Evolutionary conservation across 2,797 vertebrate species (phyloP), one percentile per base, ranked within the genome.

Genomic region (Takifugu rubripes): DNA sequence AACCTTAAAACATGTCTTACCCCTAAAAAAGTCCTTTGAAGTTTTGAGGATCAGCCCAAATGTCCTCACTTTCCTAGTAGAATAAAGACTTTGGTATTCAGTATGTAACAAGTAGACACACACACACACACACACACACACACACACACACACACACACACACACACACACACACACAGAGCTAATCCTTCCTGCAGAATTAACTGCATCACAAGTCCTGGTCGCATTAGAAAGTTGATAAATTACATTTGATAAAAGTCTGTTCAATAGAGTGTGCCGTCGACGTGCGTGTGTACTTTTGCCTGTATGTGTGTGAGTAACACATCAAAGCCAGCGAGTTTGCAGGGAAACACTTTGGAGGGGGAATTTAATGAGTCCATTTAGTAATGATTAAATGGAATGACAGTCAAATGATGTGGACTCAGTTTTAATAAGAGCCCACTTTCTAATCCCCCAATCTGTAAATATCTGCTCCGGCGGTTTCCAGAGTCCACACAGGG

Each of bases 161-260:
- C 6, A 8, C 4, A 46, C n/a, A 52, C 45, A 0, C 42, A 61
- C 5, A 51, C 12, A 66, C 48, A 56, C 40, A 46, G 26, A 53
- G 47, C 57, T 64, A 70, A 81, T 78, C 72, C 68, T 52, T 73
- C 59, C 66, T 25, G 52, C 56, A 71, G 62, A 81, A 78, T 79
- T 57, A 79, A 76, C 66, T 62, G 56, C 64, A 71, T 70, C 66
- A 77, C 64, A 69, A 74, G 50, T 72, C 56, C 31, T 62, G 59
- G 61, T 71, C 29, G 40, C 68, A 72, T 72, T 72, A 69, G 57
- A 74, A 68, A 81, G 72, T 73, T 64, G 70, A 79, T 79, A 66
- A 79, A 85, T 84, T 70, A 66, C 68, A 72, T 75, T 70, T 74
- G 65, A 82, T 77, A 79, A 77, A 67, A 62, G 52, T 64, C 25